Evolutionary conservation across 2,888 invertebrate species (phyloP).

Genomic region (Disparrhopalites patrizii): DNA sequence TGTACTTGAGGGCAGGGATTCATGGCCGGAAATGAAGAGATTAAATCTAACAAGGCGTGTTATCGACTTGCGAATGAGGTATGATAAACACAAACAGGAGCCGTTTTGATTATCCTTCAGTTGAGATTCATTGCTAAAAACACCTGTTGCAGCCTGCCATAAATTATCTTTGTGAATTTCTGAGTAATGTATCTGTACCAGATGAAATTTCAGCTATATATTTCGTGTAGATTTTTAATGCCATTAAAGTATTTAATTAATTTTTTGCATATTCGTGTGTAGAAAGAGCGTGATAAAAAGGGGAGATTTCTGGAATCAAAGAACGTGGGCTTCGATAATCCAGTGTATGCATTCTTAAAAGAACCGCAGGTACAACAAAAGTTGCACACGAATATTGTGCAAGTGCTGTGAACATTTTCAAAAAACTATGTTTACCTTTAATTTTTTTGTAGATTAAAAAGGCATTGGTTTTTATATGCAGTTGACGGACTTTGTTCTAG

Average conservation of each 20-base stretch:
- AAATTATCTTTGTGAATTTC: too few species aligned
- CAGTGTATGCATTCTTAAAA: constrained; percentile 11
- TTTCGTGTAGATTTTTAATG: not conserved
- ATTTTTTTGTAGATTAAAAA: not conserved
- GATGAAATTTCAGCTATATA: not conserved
- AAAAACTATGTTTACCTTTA: not conserved
- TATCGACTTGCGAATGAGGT: constrained; percentile 18
- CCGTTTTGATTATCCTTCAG: too few species aligned
- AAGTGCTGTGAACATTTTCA: too few species aligned
- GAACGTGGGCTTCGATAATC: constrained; percentile 25
- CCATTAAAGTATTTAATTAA: not conserved
- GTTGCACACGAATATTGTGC: not conserved
- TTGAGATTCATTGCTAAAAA: too few species aligned
- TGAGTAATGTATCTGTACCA: too few species aligned
- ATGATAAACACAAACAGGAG: not conserved
- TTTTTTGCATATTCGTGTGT: not conserved
- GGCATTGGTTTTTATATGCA: not conserved
- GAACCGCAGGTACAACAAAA: constrained; percentile 10
- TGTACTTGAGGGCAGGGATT: too few species aligned
- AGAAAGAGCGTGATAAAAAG: constrained; percentile 11
- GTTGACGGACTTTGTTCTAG: constrained; percentile 27
- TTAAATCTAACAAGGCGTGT: constrained; percentile 1
- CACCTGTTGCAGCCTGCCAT: too few species aligned
- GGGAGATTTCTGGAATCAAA: constrained; percentile 23
- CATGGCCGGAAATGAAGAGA: constrained; percentile 7